Base-by-base conservation (phyloP, 2,888 invertebrate genomes). In the Lathronympha strigana region DNA sequence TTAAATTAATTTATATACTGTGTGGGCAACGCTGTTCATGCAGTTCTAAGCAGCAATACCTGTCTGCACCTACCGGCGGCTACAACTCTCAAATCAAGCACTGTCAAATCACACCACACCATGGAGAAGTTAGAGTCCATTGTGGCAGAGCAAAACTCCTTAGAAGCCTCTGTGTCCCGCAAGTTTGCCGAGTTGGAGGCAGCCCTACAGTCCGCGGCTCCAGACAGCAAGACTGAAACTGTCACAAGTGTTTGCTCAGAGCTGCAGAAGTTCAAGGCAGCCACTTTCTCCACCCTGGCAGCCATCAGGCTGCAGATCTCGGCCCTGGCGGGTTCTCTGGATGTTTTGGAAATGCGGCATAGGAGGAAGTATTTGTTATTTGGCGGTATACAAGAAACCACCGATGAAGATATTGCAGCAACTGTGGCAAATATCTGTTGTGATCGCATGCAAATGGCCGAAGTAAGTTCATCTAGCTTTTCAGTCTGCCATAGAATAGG, bases 401-500 rank as follows among this genome's bases (percentile, higher is more conserved):
- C 1, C 0, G 21, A 36, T 21, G 33, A 36, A 11, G n/a, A 53
- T 19, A 13, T 21, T 4, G 4, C 36, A 21, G 36, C 17, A 19
- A 0, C 5, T 15, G 28, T 53, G 3, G 19, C 36, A 2, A 6
- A 6, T 4, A 36, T 53, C n/a, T 53, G 36, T 36, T 21, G 1
- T 5, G 19, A 15, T 2, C 17, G 19, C 19, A 4, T 36, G 19
- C 36, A 53, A 17, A 15, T 11, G 2, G 11, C 53, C 13, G 43
- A 40, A 1, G 25, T 40, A 3, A 4, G 1, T 11, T 4, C 40
- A 1, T 3, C n/a, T 19, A 19, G 31, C 6, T 45, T 58, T 11
- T 13, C 15, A 4, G 43, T n/a, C 2, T 57, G 57, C 28, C 57
- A 57, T 11, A 43, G 57, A 19, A 13, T 58, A 15, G 58, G 58